phyloP scores from a whole-genome alignment of 1,140 invertebrate genomes.

The Xylocopa sonorina region DNA sequence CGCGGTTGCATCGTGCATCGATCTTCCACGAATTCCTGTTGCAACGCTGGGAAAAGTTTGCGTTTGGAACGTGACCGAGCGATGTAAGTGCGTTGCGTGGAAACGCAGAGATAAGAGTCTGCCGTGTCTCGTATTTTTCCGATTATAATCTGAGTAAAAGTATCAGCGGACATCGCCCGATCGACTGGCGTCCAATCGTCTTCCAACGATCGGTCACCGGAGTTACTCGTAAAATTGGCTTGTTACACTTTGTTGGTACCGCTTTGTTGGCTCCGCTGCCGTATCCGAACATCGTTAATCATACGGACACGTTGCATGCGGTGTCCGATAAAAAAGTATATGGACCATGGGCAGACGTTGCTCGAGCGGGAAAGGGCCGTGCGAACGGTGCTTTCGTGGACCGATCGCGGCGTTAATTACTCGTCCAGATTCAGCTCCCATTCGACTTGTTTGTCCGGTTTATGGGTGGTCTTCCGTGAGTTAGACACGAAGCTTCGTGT shows the following conservation, averaged over 20 bases:
- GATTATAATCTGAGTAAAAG: not conserved
- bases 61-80: not conserved
- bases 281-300: not conserved
- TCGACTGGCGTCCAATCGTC: not conserved
- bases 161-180: not conserved
- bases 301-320: not conserved
- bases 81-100: not conserved
- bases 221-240: slow-evolving; percentile 1
- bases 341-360: not conserved
- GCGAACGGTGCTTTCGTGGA: not conserved
- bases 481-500: slow-evolving; percentile 8
- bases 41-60: not conserved
- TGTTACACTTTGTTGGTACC: not conserved
- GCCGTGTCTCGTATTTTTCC: not conserved
- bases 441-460: slow-evolving; percentile 55
- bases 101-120: not conserved
- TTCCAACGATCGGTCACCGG: not conserved
- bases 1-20: not conserved
- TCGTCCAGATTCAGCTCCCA: slow-evolving; percentile 35
- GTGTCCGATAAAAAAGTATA: not conserved
- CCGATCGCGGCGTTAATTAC: slow-evolving; percentile 35
- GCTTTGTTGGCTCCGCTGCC: not conserved
- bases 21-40: not conserved
- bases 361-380: not conserved
- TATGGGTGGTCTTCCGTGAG: slow-evolving; percentile 32